phyloP scores from a whole-genome alignment of 2,888 invertebrate species.

The Venusia cambrica region DNA sequence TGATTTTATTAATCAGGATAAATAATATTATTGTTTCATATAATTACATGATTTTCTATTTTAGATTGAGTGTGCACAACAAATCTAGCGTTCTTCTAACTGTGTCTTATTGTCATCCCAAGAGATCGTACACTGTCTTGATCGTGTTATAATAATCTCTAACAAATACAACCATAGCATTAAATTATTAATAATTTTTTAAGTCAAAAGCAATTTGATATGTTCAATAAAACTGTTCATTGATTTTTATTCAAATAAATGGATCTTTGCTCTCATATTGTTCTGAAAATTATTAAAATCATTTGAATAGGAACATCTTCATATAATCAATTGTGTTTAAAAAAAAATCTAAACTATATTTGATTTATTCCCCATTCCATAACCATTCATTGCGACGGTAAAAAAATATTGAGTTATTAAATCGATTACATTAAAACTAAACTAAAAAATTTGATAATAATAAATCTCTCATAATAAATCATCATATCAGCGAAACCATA shows the following conservation, averaged over 20 bases:
- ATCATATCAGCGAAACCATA: conserved; percentile 45
- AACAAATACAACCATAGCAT: conserved; percentile 37
- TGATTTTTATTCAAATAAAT: conserved; percentile 37
- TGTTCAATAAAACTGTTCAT: conserved; percentile 62
- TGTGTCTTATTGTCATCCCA: conserved; percentile 60
- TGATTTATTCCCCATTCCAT: conserved; percentile 1
- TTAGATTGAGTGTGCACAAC: conserved; percentile 33
- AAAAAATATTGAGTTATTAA: conserved; percentile 9
- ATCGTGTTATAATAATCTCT: conserved; percentile 34
- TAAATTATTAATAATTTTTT: conserved; percentile 39
- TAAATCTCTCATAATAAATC: conserved; percentile 33
- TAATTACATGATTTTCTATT: conserved; percentile 15
- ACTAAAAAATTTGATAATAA: conserved; percentile 28
- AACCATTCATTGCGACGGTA: conserved; percentile 7
- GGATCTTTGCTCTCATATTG: conserved; percentile 61
- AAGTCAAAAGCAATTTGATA: conserved; percentile 59
- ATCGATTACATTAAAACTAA: conserved; percentile 36
- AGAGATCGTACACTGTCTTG: conserved; percentile 32
- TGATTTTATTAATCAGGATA: conserved; percentile 16
- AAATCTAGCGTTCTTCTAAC: conserved; percentile 49
- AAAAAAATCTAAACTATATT: conserved; percentile 2
- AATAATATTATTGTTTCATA: conserved; percentile 20
- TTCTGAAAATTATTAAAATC: conserved; percentile 40
- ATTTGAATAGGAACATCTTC: conserved; percentile 42
- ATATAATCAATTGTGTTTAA: too few species aligned